Percentiles rank a stretch among this genome's conserved stretches.
Conservation (phyloP, 2,797 vertebrate species). For the Podarcis siculus region DNA sequence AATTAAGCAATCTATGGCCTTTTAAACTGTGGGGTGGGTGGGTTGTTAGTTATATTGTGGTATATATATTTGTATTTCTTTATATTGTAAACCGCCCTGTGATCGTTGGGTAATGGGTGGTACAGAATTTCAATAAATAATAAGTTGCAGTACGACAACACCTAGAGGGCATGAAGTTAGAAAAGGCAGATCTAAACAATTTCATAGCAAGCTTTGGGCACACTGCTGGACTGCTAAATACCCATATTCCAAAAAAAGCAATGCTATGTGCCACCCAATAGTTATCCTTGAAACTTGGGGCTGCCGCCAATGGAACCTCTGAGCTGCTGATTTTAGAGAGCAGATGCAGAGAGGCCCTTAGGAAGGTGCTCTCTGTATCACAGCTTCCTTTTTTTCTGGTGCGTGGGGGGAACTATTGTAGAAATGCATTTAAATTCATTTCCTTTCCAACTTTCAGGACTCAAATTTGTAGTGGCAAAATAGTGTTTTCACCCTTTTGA, state of each 20-base stretch:
- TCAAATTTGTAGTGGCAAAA: constrained; percentile 74
- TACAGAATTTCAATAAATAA: no score
- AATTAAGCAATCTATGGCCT: no score
- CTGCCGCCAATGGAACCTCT: neutral
- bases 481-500: constrained; percentile 72
- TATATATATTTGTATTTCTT: no score
- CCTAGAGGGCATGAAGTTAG: no score
- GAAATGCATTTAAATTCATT: constrained; percentile 63
- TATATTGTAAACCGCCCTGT: no score
- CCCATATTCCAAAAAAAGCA: neutral
- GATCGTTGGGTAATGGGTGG: no score
- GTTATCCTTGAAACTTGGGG: no score
- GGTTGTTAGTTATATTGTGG: no score
- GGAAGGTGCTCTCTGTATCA: neutral
- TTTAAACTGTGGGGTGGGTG: no score
- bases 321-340: neutral
- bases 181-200: no score
- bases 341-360: neutral
- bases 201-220: neutral
- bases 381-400: neutral
- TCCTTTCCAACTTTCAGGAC: constrained; percentile 73
- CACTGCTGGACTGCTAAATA: neutral
- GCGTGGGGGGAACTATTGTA: constrained; percentile 29
- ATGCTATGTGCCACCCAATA: neutral
- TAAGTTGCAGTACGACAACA: no score